phyloP scores from a whole-genome alignment of 2,797 vertebrate species.

The Myripristis murdjan region DNA sequence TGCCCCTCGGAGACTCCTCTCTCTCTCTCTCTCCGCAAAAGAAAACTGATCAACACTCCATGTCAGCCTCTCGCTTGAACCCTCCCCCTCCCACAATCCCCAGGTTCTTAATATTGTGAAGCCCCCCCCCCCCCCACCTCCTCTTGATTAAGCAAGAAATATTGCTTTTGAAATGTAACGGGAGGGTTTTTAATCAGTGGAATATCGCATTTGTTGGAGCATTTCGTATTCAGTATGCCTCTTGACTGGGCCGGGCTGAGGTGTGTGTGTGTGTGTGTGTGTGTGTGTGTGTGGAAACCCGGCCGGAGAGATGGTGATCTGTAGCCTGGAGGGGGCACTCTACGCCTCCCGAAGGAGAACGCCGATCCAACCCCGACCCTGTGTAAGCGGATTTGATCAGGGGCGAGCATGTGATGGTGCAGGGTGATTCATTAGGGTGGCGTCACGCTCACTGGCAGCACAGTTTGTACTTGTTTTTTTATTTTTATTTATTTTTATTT shows the following conservation, averaged over 20 bases:
- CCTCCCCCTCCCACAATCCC: constrained; percentile 40
- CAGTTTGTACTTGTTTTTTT: constrained; percentile 59
- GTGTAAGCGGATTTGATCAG: constrained; percentile 56
- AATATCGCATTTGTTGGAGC: constrained; percentile 56
- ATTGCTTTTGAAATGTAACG: constrained; percentile 46
- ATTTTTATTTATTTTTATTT: too few relatives aligned
- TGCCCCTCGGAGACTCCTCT: constrained; percentile 78
- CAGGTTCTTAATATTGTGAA: constrained; percentile 63
- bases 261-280: constrained; percentile 24
- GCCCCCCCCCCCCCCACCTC: constrained; percentile 7
- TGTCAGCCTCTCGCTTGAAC: constrained; percentile 66
- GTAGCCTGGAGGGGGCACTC: constrained; percentile 70
- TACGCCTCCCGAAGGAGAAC: constrained; percentile 53
- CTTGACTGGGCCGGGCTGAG: constrained; percentile 35
- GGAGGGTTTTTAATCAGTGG: constrained; percentile 37
- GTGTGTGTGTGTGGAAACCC: too few relatives aligned
- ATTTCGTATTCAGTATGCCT: constrained; percentile 66
- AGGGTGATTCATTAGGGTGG: constrained; percentile 46
- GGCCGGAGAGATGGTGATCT: constrained; percentile 61
- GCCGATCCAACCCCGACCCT: constrained; percentile 20
- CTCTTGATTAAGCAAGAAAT: constrained; percentile 68
- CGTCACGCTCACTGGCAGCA: constrained; percentile 30
- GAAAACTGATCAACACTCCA: constrained; percentile 79
- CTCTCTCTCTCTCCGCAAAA: constrained; percentile 68
- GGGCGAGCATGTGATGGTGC: constrained; percentile 36